Base-by-base conservation (phyloP, 2,113 vertebrate genomes). In the Antigone vipio region DNA sequence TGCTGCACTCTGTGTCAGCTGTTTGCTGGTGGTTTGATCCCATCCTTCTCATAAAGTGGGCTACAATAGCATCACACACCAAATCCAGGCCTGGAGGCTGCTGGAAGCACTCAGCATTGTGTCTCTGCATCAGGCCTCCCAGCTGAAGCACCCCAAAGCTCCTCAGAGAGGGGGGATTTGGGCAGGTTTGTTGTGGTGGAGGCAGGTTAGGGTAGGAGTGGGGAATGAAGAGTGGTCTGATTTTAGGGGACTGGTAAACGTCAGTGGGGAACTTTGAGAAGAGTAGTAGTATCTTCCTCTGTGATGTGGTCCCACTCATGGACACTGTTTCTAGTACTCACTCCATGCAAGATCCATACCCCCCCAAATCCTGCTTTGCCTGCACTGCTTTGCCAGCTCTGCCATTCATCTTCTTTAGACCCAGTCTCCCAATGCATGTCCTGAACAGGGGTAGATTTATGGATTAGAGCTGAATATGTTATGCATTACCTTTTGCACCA, bases 61-160 rank as follows among this genome's bases (percentile, higher is more conserved):
- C 9, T 38, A 20, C 52, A 56, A 18, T 49, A 30, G 44, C 27
- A 38, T 8, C 3, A 2, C 6, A 3, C 3, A 9, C 35, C 0
- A 0, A 79, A 35, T 13, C 14, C 6, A 67, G 55, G 45, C 45
- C 45, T 79, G 56, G 53, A 77, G 62, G 47, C 62, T 62, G 52
- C 62, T 79, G 73, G 71, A 68, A 87, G 42, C 68, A 42, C 30
- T 38, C 52, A 30, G 40, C 24, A n/a, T 34, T 1, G 1, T 47
- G 22, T 32, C 22, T 58, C 35, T 62, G 38, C 34, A n/a, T 47
- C 63, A 67, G 10, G 18, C 11, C 16, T 45, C 19, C 52, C 64
- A 44, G 32, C 22, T 2, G 7, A 44, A 35, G 49, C n/a, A 56
- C 42, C 29, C 52, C 24, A 62, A 79, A 58, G 58, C 38, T 80